Evolutionary conservation across 2,888 invertebrate genomes (phyloP).

Genomic region (Mythimna impura): DNA sequence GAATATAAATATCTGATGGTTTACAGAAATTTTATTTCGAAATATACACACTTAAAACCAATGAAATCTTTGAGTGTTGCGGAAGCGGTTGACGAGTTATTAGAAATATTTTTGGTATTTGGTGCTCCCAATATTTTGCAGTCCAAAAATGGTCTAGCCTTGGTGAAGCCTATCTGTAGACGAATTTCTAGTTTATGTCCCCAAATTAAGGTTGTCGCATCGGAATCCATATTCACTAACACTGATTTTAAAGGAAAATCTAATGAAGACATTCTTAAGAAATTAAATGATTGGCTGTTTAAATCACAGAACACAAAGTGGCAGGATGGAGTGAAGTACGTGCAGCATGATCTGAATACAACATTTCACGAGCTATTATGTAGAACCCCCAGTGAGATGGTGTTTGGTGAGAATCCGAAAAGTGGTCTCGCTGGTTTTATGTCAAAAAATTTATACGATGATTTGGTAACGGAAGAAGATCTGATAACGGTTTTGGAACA

Average conservation of each 20-base stretch:
- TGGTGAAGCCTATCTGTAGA: slow-evolving; percentile 75
- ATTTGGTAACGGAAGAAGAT: slow-evolving; percentile 72
- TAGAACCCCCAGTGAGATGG: slow-evolving; percentile 74
- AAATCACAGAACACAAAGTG: slow-evolving; percentile 72
- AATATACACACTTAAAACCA: slow-evolving; percentile 75
- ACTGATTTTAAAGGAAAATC: slow-evolving; percentile 69
- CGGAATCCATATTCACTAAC: slow-evolving; percentile 61
- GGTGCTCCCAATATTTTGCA: slow-evolving; percentile 80
- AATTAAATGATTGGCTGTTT: slow-evolving; percentile 73
- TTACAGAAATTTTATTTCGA: slow-evolving; percentile 74
- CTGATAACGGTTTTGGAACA: slow-evolving; percentile 67
- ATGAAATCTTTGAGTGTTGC: slow-evolving; percentile 72
- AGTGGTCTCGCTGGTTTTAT: slow-evolving; percentile 70
- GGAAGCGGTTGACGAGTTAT: slow-evolving; percentile 72
- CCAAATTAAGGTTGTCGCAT: slow-evolving; percentile 72
- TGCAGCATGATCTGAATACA: slow-evolving; percentile 75
- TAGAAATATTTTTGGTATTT: slow-evolving; percentile 77
- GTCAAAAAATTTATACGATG: slow-evolving; percentile 66
- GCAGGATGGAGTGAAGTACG: slow-evolving; percentile 77
- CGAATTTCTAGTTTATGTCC: slow-evolving; percentile 69
- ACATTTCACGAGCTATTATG: slow-evolving; percentile 71
- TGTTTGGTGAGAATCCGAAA: slow-evolving; percentile 73
- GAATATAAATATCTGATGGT: slow-evolving; percentile 77
- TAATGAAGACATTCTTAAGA: slow-evolving; percentile 76
- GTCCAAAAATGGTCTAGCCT: slow-evolving; percentile 75